Percentiles rank a stretch among this genome's conserved stretches.
Evolutionary conservation across 2,797 vertebrate genomes (phyloP).

Genomic region (Alcedo atthis): DNA sequence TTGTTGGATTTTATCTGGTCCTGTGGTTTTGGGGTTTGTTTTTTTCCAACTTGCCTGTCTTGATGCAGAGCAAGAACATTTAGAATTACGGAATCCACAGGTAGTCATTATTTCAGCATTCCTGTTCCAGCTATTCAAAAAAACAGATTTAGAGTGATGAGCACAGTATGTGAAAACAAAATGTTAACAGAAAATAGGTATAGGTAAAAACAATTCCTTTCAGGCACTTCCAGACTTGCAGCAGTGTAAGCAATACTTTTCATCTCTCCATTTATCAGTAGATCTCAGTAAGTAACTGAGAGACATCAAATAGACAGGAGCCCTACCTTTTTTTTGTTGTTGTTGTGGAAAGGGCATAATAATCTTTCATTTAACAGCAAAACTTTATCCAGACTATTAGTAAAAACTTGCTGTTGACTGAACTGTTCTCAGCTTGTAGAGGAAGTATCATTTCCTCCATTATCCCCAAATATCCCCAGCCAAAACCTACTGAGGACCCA

Average conservation of each 20-base stretch:
- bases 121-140: constrained; percentile 15
- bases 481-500: too few relatives aligned
- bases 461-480: background rate
- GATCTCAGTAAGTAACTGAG: background rate
- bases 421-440: background rate
- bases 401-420: background rate
- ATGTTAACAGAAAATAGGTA: background rate
- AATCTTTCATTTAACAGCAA: background rate
- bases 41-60: background rate
- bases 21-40: background rate
- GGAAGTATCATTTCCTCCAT: background rate
- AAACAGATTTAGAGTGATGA: background rate
- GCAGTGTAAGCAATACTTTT: background rate
- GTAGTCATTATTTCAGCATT: background rate
- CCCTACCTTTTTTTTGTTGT: constrained; percentile 11
- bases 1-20: background rate
- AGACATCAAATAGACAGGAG: background rate
- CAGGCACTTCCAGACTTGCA: constrained; percentile 44
- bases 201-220: constrained; percentile 5
- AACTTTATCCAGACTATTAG: background rate
- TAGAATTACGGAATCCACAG: background rate
- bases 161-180: background rate
- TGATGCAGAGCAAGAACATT: background rate
- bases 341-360: constrained; percentile 16
- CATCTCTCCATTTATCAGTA: too few relatives aligned